phyloP scores from a whole-genome alignment of 2,113 vertebrate species.

The Rissa tridactyla region DNA sequence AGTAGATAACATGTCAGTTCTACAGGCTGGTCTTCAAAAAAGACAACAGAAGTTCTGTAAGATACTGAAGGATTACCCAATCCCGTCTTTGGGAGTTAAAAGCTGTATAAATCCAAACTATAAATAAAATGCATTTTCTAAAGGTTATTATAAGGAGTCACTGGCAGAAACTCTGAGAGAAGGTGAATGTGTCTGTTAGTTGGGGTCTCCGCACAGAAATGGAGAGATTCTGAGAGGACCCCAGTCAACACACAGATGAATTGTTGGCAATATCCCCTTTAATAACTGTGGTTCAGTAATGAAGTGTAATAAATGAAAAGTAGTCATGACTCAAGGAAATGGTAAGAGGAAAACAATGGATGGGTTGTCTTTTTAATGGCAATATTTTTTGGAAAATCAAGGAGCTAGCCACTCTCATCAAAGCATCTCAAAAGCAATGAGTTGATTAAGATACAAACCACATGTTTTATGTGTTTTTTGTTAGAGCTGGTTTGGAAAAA shows the following conservation, averaged over 20 bases:
- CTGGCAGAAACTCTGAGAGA: neutral
- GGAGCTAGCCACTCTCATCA: neutral
- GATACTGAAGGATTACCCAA: neutral
- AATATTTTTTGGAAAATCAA: neutral
- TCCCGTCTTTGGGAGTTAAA: neutral
- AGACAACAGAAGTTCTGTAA: neutral
- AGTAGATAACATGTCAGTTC: neutral
- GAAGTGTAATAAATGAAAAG: neutral
- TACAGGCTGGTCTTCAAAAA: neutral
- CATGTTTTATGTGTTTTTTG: fast-evolving
- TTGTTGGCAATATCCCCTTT: neutral
- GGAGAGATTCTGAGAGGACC: neutral
- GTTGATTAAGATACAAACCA: neutral
- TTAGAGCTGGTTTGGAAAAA: neutral
- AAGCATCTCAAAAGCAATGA: neutral
- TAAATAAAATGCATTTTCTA: neutral
- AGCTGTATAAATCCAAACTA: neutral
- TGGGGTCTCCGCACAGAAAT: neutral
- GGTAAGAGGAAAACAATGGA: neutral
- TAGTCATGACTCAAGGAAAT: neutral
- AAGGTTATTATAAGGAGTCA: neutral
- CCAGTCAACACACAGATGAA: neutral
- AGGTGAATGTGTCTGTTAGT: neutral
- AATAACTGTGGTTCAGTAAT: neutral
- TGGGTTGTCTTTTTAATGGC: neutral